A percentile compares a stretch with the other conserved stretches of the same genome.
Conservation (phyloP, 1,140 invertebrate genomes). For the Tachypleus tridentatus region DNA sequence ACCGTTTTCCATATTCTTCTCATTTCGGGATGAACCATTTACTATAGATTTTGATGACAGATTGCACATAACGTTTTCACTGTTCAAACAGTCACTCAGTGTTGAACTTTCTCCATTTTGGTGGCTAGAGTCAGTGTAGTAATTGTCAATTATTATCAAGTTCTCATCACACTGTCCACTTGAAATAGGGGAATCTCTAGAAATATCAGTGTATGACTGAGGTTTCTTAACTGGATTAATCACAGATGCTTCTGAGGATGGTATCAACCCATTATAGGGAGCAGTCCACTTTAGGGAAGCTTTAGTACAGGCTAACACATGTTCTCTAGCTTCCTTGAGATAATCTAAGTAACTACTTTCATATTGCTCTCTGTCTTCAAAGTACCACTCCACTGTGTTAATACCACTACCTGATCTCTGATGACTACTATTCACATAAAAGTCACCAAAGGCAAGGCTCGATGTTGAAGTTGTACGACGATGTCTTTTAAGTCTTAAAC, state of each 20-base stretch:
- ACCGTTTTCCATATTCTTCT: too few species aligned
- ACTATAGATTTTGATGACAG: too few species aligned
- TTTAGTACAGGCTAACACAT: conserved; percentile 54
- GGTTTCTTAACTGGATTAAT: background rate
- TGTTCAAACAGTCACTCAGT: too few species aligned
- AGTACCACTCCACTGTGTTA: too few species aligned
- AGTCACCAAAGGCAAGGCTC: conserved; percentile 16
- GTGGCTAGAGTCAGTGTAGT: too few species aligned
- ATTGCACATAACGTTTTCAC: too few species aligned
- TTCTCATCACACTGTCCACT: too few species aligned
- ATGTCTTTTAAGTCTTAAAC: conserved; percentile 15
- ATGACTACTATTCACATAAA: background rate
- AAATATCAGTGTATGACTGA: too few species aligned
- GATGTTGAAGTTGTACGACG: conserved; percentile 13
- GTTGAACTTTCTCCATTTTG: too few species aligned
- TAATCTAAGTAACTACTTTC: conserved; percentile 34
- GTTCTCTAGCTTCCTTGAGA: conserved; percentile 61
- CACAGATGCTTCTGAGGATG: conserved; percentile 28
- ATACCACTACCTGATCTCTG: background rate
- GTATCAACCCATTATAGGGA: conserved; percentile 52
- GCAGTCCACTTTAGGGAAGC: conserved; percentile 65
- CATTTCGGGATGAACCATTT: too few species aligned
- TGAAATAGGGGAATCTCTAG: too few species aligned
- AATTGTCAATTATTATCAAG: too few species aligned
- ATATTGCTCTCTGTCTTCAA: background rate